These are phyloP conservation scores for Leptopilina clavipes DNA, from an alignment of 1,140 invertebrate genomes.

Conservation along the genomic window DNA sequence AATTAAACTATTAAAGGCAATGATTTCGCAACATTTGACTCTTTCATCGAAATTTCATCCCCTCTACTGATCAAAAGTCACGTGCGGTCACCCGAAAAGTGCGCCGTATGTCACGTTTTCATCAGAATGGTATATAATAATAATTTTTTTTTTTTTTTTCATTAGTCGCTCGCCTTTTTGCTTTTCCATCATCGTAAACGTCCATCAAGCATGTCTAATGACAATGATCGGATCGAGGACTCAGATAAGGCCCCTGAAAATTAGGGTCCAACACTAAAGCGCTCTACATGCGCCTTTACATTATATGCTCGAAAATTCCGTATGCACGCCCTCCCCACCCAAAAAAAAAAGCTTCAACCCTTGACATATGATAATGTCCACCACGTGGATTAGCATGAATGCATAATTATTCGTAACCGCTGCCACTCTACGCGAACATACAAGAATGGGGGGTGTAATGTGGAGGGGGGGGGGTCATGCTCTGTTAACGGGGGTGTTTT, in stretches of 20 bases:
- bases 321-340: conserved; percentile 40
- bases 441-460: conserved; percentile 34
- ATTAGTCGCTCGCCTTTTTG: conserved; percentile 40
- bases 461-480: conserved; percentile 55
- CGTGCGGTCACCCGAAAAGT: conserved; percentile 51
- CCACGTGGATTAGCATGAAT: conserved; percentile 61
- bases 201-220: conserved; percentile 29
- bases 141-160: conserved; percentile 37
- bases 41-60: conserved; percentile 45
- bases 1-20: conserved; percentile 54
- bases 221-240: conserved; percentile 16
- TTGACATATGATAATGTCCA: conserved; percentile 56
- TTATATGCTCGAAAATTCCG: conserved; percentile 34
- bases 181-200: conserved; percentile 32
- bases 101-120: conserved; percentile 57
- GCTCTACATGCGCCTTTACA: conserved; percentile 28
- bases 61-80: conserved; percentile 43
- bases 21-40: conserved; percentile 58
- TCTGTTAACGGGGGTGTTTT: conserved; percentile 62
- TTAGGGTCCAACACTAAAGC: conserved; percentile 20
- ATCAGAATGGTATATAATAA: conserved; percentile 41
- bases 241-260: conserved; percentile 7
- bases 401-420: conserved; percentile 68
- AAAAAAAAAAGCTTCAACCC: conserved; percentile 52
- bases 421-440: conserved; percentile 44